Conservation (phyloP, 2,113 vertebrate genomes). For the Nymphicus hollandicus region DNA sequence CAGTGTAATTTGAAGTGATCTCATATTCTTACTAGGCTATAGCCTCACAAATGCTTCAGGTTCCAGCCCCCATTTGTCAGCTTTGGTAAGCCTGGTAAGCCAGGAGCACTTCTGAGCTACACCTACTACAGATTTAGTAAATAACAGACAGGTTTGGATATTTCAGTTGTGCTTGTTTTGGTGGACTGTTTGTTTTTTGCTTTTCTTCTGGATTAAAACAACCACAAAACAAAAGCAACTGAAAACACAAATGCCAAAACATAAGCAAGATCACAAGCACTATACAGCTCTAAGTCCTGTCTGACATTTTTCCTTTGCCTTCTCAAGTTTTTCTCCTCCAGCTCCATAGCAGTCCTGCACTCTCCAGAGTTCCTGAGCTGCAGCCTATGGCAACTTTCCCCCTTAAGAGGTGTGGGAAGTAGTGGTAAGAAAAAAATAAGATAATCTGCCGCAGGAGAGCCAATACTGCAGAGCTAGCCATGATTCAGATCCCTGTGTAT, state of each 20-base stretch:
- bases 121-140: background rate
- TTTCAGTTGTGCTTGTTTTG: background rate
- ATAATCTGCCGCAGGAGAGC: background rate
- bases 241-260: rapidly evolving
- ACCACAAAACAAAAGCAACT: background rate
- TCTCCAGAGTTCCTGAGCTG: background rate
- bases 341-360: background rate
- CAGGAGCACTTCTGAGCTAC: background rate
- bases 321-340: background rate
- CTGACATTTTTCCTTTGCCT: background rate
- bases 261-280: background rate
- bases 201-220: background rate
- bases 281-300: background rate
- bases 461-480: background rate
- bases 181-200: background rate
- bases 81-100: background rate
- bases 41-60: background rate
- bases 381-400: background rate
- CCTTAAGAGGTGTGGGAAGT: background rate
- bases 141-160: background rate
- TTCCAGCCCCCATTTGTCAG: background rate
- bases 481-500: background rate
- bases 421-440: background rate
- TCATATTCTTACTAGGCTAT: background rate
- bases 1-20: background rate